Evolutionary conservation across 2,888 invertebrate genomes (phyloP).

Genomic region (Embidobia sp.): DNA sequence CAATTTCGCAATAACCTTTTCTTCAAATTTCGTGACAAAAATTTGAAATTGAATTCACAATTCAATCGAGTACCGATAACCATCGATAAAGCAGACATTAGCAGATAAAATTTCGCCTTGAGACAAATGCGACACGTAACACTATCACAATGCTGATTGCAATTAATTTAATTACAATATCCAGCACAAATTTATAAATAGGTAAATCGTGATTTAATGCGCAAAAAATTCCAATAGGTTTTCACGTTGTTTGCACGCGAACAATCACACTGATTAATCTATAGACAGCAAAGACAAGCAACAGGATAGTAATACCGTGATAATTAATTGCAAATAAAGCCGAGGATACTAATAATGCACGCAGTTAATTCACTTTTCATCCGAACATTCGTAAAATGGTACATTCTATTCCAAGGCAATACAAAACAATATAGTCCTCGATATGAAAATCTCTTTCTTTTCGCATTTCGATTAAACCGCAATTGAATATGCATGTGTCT

Average conservation of each 20-base stretch:
- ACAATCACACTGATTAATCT: slow-evolving; percentile 65
- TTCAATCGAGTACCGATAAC: slow-evolving; percentile 1
- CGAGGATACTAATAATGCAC: slow-evolving; percentile 58
- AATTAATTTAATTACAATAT: slow-evolving; percentile 66
- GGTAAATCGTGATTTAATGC: slow-evolving; percentile 66
- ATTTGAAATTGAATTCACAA: neutral
- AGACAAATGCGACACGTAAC: slow-evolving; percentile 66
- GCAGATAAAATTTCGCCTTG: slow-evolving; percentile 63
- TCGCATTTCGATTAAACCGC: no score
- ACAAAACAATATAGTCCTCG: slow-evolving; percentile 11
- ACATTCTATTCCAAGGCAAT: slow-evolving; percentile 57
- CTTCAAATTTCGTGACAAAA: neutral
- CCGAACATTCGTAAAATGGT: slow-evolving; percentile 56
- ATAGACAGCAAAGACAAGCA: slow-evolving; percentile 60
- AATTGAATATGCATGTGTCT: no score
- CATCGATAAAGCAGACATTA: slow-evolving; percentile 39
- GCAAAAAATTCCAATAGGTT: slow-evolving; percentile 63
- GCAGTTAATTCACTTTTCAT: slow-evolving; percentile 59
- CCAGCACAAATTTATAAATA: slow-evolving; percentile 66
- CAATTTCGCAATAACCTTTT: no score
- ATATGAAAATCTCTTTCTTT: slow-evolving; percentile 15
- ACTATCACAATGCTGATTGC: slow-evolving; percentile 61
- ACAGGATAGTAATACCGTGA: slow-evolving; percentile 60
- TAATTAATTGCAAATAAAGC: slow-evolving; percentile 65
- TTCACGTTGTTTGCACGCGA: slow-evolving; percentile 63